Base-by-base conservation (phyloP, 2,888 invertebrate genomes). In the Melieria picta region DNA sequence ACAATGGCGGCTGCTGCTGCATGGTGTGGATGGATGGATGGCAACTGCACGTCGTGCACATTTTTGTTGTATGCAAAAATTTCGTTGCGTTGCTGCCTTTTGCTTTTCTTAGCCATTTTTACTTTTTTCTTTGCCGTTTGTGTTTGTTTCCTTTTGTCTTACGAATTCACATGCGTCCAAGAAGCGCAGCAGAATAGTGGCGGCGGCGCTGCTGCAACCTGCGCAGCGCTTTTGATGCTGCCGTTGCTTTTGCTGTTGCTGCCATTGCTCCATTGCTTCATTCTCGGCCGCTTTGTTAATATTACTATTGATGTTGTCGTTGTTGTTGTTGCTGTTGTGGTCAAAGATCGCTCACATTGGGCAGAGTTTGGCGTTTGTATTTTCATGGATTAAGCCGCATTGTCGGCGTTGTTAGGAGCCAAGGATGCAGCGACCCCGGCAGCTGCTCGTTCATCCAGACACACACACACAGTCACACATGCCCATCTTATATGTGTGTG, bases 1-100 rank as follows among this genome's bases (percentile, higher is more conserved):
- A 30, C 30, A 30, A 30, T 30, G 30, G 16, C 2, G 1, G 30
- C 30, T 30, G 30, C 30, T 30, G 30, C 30, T 30, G 30, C 30
- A 30, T 30, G 30, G 30, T 30, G 30, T 30, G 30, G 30, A 30
- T 30, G 30, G 30, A 30, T 30, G 30, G 30, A 30, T 30, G 30
- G 30, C 30, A 30, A 30, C 30, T 30, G 30, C 30, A 30, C 30
- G 30, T 30, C 30, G 30, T 42, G 16, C 46, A 9, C 9, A 47
- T n/a, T 62, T 45, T 48, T 64, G 64, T 50, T 50, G 50, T 50
- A n/a, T 45, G 30, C 62, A 62, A 62, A 47, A 45, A 62, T 62
- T 47, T 10, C 13, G 45, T 2, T 45, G 30, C 30, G 30, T 30
- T 2, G 30, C 30, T 30, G 30, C 30, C 30, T 30, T 30, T 30